These are phyloP conservation scores for Shinisaurus crocodilurus DNA, from an alignment of 2,113 vertebrate species.

Conservation along the genomic window DNA sequence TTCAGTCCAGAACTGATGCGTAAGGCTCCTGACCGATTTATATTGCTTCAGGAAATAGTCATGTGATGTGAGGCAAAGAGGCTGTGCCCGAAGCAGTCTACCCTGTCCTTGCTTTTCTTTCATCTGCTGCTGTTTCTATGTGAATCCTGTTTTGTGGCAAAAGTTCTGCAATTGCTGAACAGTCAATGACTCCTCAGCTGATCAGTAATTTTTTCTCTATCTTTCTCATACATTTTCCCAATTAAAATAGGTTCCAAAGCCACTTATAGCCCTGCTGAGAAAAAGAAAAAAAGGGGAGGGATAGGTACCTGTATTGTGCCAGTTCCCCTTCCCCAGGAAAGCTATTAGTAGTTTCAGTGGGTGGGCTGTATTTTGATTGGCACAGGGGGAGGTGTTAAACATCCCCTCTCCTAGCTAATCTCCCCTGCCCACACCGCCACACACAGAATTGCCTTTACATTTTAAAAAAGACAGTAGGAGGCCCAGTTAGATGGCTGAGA, in stretches of 20 bases:
- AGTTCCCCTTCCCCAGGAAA: neutral
- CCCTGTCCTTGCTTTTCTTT: neutral
- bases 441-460: neutral
- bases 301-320: neutral
- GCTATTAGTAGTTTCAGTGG: neutral
- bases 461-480: neutral
- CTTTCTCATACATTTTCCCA: neutral
- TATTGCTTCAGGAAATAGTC: constrained; percentile 14
- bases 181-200: neutral
- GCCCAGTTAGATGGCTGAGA: neutral
- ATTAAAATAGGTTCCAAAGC: neutral
- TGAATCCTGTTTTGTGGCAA: constrained; percentile 1
- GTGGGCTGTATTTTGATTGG: neutral
- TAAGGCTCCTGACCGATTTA: neutral
- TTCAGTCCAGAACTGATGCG: neutral
- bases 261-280: neutral
- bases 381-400: neutral
- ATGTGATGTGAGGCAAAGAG: neutral
- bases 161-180: constrained; percentile 1
- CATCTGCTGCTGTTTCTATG: neutral
- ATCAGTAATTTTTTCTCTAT: neutral
- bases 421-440: no score
- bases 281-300: neutral
- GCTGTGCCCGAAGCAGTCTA: neutral
- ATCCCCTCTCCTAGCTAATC: neutral